Base-by-base conservation (phyloP, 2,113 vertebrate genomes). In the Centropus bengalensis region DNA sequence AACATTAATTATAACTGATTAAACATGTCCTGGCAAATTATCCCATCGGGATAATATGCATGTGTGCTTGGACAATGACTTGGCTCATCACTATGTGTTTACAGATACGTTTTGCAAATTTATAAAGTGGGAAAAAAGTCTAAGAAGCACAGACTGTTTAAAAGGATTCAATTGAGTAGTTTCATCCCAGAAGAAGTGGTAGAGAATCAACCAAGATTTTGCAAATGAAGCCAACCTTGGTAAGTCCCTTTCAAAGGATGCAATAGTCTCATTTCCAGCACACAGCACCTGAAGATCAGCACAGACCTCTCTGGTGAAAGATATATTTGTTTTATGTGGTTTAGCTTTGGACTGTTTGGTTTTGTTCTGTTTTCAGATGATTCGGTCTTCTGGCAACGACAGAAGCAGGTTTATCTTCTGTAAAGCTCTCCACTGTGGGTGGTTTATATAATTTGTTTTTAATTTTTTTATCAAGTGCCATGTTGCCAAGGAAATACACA, bases 391-490 rank as follows among this genome's bases (percentile, higher is more conserved):
- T 86, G 95, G 91, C 49, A 51, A 83, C 81, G 74, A 49, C 0
- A 0, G 69, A 74, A 81, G 58, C 62, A 93, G 90, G 92, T 96
- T 91, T 96, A 52, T 89, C 89, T 93, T 85, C 88, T 70, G 73
- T 51, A 89, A 89, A 86, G 89, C 67, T 94, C 70, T 83, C 88
- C 18, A 47, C 32, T 1, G 91, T 92, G 91, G 94, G 93, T 91
- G 94, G 91, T 91, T 97, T 96, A 94, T 86, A 77, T 93, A 94
- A 97, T 96, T 89, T 93, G 95, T 79, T 89, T 93, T 95, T 94
- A 95, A 93, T 95, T 95, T 97, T 95, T 93, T 68, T 92, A 91
- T 92, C 92, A 89, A 96, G 86, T 69, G 56, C 90, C 40, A 51
- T 17, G 94, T 96, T 96, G 94, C 94, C 88, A 97, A 95, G 91